Evolutionary conservation across 2,797 vertebrate species (phyloP).

Genomic region (Allobates femoralis): DNA sequence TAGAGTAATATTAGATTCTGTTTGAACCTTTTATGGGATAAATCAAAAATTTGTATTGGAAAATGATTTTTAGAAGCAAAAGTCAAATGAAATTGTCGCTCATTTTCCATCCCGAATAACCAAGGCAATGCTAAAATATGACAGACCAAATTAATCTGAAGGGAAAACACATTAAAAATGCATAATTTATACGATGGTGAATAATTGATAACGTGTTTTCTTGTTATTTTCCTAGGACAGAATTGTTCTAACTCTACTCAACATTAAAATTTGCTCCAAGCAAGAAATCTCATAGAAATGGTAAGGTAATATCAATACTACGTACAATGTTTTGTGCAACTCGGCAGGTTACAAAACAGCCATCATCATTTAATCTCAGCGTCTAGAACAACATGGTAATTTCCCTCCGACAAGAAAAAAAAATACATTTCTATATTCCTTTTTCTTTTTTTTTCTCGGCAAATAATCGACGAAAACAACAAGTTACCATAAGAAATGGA

Average conservation of each 20-base stretch:
- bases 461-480: slow-evolving; percentile 46
- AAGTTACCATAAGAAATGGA: slow-evolving; percentile 46
- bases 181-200: slow-evolving; percentile 57
- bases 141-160: slow-evolving; percentile 59
- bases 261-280: slow-evolving; percentile 61
- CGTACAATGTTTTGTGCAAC: slow-evolving; percentile 57
- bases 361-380: slow-evolving; percentile 62
- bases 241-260: slow-evolving; percentile 55
- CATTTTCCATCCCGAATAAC: slow-evolving; percentile 24
- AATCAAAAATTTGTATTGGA: slow-evolving; percentile 29
- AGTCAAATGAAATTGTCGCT: slow-evolving; percentile 28
- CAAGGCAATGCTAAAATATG: slow-evolving; percentile 46
- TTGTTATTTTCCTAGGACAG: slow-evolving; percentile 56
- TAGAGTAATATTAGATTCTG: background rate
- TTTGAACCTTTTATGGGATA: slow-evolving; percentile 27
- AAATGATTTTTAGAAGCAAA: slow-evolving; percentile 32
- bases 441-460: slow-evolving; percentile 28
- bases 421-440: slow-evolving; percentile 50
- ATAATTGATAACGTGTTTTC: slow-evolving; percentile 62
- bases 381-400: slow-evolving; percentile 63
- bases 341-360: slow-evolving; percentile 62
- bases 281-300: slow-evolving; percentile 53
- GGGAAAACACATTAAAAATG: slow-evolving; percentile 59
- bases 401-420: slow-evolving; percentile 45
- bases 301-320: slow-evolving; percentile 59